phyloP scores from a whole-genome alignment of 1,140 invertebrate genomes.

The Brachionus rubens region DNA sequence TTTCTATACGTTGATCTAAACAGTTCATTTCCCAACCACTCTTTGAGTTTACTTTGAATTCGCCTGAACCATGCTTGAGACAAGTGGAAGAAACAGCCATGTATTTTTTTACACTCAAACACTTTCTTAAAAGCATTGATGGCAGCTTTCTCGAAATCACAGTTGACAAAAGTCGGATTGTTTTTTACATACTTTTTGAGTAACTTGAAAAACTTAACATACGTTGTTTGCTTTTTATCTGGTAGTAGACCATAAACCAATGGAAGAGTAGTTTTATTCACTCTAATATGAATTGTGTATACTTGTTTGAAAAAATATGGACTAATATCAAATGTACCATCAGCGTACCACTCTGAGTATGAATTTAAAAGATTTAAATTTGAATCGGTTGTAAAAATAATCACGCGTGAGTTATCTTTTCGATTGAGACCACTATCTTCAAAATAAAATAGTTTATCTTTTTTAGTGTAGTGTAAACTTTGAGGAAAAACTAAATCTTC shows the following conservation, averaged over 20 bases:
- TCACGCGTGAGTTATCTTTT: not conserved
- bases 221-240: not conserved
- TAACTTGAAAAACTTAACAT: not conserved
- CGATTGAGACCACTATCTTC: not conserved
- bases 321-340: not conserved
- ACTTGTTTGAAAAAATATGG: not conserved
- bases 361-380: not conserved
- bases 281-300: not conserved
- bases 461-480: not conserved
- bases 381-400: not conserved
- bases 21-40: not conserved
- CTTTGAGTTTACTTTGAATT: constrained; percentile 7
- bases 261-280: not conserved
- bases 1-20: not conserved
- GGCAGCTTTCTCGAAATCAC: not conserved
- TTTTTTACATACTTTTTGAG: not conserved
- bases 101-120: not conserved
- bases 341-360: not conserved
- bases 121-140: not conserved
- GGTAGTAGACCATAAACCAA: not conserved
- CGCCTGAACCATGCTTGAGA: not conserved
- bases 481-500: not conserved
- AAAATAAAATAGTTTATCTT: not conserved
- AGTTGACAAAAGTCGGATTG: not conserved
- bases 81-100: not conserved